Conservation (phyloP, 2,797 vertebrate genomes). For the Crenichthys baileyi region DNA sequence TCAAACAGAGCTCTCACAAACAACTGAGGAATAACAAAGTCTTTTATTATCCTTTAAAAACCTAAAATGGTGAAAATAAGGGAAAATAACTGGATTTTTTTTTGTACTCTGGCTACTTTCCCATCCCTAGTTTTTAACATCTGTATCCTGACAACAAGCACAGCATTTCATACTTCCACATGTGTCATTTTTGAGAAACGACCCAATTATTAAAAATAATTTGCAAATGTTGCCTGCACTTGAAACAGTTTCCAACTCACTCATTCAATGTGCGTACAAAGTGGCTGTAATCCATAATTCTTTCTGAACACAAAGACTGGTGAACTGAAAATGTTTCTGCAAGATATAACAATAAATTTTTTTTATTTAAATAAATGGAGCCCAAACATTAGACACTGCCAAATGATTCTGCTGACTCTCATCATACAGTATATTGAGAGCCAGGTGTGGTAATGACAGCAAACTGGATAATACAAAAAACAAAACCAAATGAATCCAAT, state of each 20-base stretch:
- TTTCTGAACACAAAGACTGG: constrained; percentile 15
- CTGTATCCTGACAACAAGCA: constrained; percentile 32
- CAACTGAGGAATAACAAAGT: constrained; percentile 76
- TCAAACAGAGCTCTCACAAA: constrained; percentile 92
- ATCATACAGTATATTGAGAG: constrained; percentile 31
- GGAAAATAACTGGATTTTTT: not conserved
- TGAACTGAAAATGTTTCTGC: constrained; percentile 40
- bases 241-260: constrained; percentile 53
- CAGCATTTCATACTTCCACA: constrained; percentile 29
- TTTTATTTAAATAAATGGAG: constrained; percentile 22
- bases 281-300: constrained; percentile 6
- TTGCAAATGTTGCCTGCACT: constrained; percentile 47
- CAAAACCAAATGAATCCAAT: constrained; percentile 42
- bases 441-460: constrained; percentile 31
- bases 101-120: constrained; percentile 6
- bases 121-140: constrained; percentile 17
- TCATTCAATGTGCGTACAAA: constrained; percentile 18
- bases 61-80: constrained; percentile 3
- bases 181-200: constrained; percentile 61
- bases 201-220: constrained; percentile 58
- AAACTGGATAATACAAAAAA: constrained; percentile 45
- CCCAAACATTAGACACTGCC: constrained; percentile 19
- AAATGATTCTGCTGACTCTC: constrained; percentile 33
- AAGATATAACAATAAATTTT: constrained; percentile 18
- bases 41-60: not conserved